Base-by-base conservation (phyloP, 2,113 vertebrate genomes). In the Haemorhous mexicanus region DNA sequence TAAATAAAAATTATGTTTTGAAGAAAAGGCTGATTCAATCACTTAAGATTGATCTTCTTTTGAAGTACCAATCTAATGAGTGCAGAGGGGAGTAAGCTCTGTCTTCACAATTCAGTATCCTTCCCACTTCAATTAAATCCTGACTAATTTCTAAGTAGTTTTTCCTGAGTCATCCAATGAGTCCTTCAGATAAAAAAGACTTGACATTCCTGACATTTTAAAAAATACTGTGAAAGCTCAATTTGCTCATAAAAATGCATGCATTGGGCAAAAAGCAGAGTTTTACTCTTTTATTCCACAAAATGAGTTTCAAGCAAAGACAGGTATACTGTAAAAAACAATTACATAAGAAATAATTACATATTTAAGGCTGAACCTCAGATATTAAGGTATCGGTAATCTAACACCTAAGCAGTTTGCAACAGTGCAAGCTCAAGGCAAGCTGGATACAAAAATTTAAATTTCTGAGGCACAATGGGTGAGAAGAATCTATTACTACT, bases 131-230 rank as follows among this genome's bases (percentile, higher is more conserved):
- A 94, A 50, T 92, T 93, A 95, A 93, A 33, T 64, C 44, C 49
- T 96, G 93, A 94, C 68, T 90, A 61, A 88, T 81, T 93, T 94
- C 76, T 83, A 94, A 90, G 52, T 35, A 86, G 64, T 61, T 93
- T 86, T 84, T 61, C 76, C 85, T 93, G 92, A 97, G 88, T 96
- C 92, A 95, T 94, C 46, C 68, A 77, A 74, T 50, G 1, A 89
- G 68, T 68, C 37, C 61, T 94, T 86, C 79, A 90, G 41, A 55
- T 27, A 74, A 68, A 95, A 89, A 77, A 63, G 52, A 81, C 81
- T 3, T 81, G 93, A 92, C 83, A 87, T 53, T 93, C n/a, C 28
- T 84, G 85, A 84, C 11, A 2, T 87, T 94, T 92, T 55, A 19
- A 49, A 70, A 79, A 80, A 46, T 20, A 88, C 20, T 24, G 56